Evolutionary conservation across 2,113 vertebrate species (phyloP).

Genomic region (Prunella himalayana): DNA sequence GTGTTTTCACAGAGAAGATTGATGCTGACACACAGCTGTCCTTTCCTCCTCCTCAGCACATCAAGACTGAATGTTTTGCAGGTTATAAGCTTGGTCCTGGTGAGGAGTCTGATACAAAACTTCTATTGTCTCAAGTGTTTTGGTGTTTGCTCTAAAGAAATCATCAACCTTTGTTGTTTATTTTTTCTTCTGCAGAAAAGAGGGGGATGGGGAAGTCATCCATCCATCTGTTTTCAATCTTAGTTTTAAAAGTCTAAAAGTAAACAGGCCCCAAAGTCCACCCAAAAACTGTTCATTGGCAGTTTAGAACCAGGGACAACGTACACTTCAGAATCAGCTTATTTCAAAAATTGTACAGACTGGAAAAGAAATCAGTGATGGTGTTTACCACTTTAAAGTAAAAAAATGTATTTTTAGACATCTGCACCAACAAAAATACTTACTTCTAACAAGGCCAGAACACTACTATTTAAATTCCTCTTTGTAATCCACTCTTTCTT

Average conservation of each 20-base stretch:
- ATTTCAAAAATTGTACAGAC: slow-evolving; percentile 6
- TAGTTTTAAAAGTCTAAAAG: slow-evolving; percentile 58
- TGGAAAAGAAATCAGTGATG: background rate
- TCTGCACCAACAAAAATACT: background rate
- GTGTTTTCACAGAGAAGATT: slow-evolving; percentile 61
- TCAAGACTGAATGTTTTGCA: slow-evolving; percentile 51
- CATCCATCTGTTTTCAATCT: slow-evolving; percentile 65
- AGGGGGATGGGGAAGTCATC: background rate
- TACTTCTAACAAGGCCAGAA: background rate
- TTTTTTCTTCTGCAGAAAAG: slow-evolving; percentile 46
- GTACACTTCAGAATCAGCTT: slow-evolving; percentile 15
- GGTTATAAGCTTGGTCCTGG: slow-evolving; percentile 46
- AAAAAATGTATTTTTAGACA: background rate
- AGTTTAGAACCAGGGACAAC: background rate
- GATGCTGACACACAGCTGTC: slow-evolving; percentile 59
- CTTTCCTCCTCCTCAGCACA: slow-evolving; percentile 41
- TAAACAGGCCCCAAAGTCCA: background rate
- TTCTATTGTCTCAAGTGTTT: slow-evolving; percentile 46
- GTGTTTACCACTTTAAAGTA: slow-evolving; percentile 27
- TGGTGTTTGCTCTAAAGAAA: slow-evolving; percentile 49
- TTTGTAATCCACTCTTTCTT: background rate
- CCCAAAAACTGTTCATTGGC: background rate
- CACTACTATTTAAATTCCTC: background rate
- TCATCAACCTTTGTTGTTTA: slow-evolving; percentile 48
- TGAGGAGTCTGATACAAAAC: slow-evolving; percentile 60